These are phyloP conservation scores for Steatornis caripensis DNA, from an alignment of 2,113 vertebrate genomes.

Conservation along the genomic window DNA sequence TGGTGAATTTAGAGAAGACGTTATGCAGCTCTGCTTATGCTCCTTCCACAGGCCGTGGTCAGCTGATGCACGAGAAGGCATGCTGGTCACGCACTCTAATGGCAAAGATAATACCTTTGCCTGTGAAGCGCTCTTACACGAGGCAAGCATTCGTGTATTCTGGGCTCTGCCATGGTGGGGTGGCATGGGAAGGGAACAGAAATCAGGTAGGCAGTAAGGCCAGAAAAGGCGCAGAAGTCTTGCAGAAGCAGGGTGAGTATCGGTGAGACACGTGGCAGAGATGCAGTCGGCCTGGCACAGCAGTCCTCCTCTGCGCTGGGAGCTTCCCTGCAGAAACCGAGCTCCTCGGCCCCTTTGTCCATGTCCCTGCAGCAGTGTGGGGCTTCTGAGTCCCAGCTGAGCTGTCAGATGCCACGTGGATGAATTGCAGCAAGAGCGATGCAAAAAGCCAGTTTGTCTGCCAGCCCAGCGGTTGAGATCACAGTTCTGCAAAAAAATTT, in stretches of 20 bases:
- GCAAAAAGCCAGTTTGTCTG: background rate
- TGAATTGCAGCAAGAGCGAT: background rate
- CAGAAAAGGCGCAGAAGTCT: background rate
- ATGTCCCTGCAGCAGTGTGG: background rate
- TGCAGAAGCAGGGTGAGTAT: background rate
- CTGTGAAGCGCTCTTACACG: background rate
- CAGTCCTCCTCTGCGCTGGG: too few species aligned
- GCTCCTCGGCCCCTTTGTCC: background rate
- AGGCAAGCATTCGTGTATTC: fast-evolving
- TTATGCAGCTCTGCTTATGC: background rate
- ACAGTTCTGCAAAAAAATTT: background rate
- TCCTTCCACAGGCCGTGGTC: background rate
- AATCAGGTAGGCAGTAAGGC: background rate
- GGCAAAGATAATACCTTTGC: background rate
- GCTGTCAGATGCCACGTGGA: background rate
- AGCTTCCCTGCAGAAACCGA: background rate
- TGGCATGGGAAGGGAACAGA: background rate
- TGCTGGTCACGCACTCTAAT: background rate
- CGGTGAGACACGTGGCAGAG: background rate
- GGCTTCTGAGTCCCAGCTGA: background rate
- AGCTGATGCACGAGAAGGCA: background rate
- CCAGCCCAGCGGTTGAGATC: background rate
- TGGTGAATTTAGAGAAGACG: background rate
- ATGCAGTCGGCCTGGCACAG: background rate
- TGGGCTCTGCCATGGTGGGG: background rate